A percentile compares a stretch with the other conserved stretches of the same genome.
phyloP scores from a whole-genome alignment of 2,797 vertebrate genomes.

The Mergus octosetaceus region DNA sequence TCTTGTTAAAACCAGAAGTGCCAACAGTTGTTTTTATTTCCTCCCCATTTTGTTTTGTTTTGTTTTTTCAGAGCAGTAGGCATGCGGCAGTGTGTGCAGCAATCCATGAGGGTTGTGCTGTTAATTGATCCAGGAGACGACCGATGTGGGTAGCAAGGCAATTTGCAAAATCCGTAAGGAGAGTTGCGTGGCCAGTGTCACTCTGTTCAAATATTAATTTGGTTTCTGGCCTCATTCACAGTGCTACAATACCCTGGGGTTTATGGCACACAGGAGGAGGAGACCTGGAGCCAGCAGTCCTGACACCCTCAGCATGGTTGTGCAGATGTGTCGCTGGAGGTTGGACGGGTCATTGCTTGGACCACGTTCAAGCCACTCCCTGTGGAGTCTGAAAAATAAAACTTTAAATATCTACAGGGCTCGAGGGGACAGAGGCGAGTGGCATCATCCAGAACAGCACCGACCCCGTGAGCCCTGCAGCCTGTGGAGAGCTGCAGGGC shows the following conservation, averaged over 20 bases:
- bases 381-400: not conserved
- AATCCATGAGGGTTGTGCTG: not conserved
- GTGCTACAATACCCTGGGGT: not conserved
- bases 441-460: not conserved
- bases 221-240: not conserved
- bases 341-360: not conserved
- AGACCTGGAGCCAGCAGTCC: not conserved
- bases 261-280: not conserved
- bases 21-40: rapidly evolving
- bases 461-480: not conserved
- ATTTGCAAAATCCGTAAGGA: not conserved
- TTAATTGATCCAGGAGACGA: not conserved
- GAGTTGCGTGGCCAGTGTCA: not conserved
- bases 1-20: not conserved
- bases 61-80: not conserved
- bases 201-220: not conserved
- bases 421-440: not conserved
- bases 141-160: not conserved
- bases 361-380: not conserved
- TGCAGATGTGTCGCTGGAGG: not conserved
- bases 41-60: not conserved
- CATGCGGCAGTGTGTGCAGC: rapidly evolving
- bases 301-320: not conserved
- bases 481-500: not conserved
- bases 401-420: not conserved